Percentiles rank a stretch among this genome's conserved stretches.
phyloP scores from a whole-genome alignment of 2,113 vertebrate genomes.

The Ornithorhynchus anatinus region DNA sequence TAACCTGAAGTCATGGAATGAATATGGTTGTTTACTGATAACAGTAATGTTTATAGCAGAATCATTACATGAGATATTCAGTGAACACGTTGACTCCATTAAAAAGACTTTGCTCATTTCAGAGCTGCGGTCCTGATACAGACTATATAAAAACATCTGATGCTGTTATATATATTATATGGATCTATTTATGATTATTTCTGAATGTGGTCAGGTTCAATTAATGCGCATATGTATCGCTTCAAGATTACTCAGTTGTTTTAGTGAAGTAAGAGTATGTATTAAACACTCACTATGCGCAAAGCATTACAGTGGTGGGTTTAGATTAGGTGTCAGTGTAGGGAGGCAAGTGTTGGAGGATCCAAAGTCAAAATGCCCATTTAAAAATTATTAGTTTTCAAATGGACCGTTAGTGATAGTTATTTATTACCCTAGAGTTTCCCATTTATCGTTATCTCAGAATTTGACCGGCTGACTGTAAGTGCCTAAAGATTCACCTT shows the following conservation, averaged over 20 bases:
- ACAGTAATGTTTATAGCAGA: slow-evolving; percentile 48
- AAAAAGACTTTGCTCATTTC: slow-evolving; percentile 36
- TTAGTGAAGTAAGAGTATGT: slow-evolving; percentile 22
- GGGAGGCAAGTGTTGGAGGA: slow-evolving; percentile 5
- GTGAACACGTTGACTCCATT: slow-evolving; percentile 29
- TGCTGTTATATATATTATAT: too few relatives aligned
- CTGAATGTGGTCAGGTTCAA: slow-evolving; percentile 19
- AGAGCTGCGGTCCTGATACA: background rate
- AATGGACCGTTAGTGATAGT: background rate
- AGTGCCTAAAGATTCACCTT: slow-evolving; percentile 21
- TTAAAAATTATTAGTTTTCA: slow-evolving; percentile 37
- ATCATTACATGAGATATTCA: slow-evolving; percentile 48
- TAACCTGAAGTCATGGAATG: slow-evolving; percentile 47
- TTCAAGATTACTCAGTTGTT: slow-evolving; percentile 8
- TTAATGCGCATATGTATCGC: slow-evolving; percentile 18
- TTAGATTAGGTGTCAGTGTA: slow-evolving; percentile 28
- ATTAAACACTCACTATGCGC: too few relatives aligned
- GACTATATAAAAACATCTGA: too few relatives aligned
- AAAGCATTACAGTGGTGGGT: too few relatives aligned
- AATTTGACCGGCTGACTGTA: background rate
- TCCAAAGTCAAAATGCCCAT: slow-evolving; percentile 23
- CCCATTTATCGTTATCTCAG: slow-evolving; percentile 29
- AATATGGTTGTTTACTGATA: slow-evolving; percentile 46
- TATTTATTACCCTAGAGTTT: slow-evolving; percentile 21
- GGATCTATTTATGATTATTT: slow-evolving; percentile 28